Evolutionary conservation across 1,140 invertebrate genomes (phyloP), one percentile per base, ranked within the genome.

Genomic region (Solenopsis fugax): DNA sequence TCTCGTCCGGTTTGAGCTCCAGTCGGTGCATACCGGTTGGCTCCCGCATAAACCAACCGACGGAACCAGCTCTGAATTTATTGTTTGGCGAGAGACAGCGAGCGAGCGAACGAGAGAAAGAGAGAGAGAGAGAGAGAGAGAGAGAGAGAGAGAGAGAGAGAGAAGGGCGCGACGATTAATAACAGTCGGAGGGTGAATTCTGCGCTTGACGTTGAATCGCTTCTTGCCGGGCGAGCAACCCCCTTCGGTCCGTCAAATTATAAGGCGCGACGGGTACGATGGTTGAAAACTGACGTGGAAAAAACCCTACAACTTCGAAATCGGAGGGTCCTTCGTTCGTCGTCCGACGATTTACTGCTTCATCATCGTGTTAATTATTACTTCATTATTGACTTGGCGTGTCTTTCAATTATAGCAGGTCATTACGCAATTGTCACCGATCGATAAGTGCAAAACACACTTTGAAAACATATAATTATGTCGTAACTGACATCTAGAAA

Each of bases 281-380:
- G 52, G 86, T 29, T 54, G 48, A 87, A 82, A 45, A 67, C 73
- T 56, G 73, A 72, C 58, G 73, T 62, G 58, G 65, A 89, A 89
- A 89, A 89, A 91, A 91, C 77, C 87, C 75, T 77, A 88, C 85
- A 91, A 91, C 88, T 84, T 91, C 64, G 77, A 88, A 89, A 91
- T 91, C 73, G 64, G 64, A 87, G 73, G 82, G 87, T 54, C 56
- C 81, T n/a, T 58, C 24, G 18, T 56, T 71, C 78, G 16, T 81
- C 52, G 52, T 48, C 65, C 76, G 67, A 77, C 75, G 90, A 85
- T 90, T 91, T 89, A 91, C 90, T 90, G 90, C 90, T 90, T 90
- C 89, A 91, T 91, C 90, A 90, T 71, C 80, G 60, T 72, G 89
- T 90, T 91, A 91, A 91, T 91, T 91, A 91, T 90, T 89, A 87